These are phyloP conservation scores for Chlorodrepanis virens DNA, from an alignment of 2,113 vertebrate genomes.

Conservation along the genomic window DNA sequence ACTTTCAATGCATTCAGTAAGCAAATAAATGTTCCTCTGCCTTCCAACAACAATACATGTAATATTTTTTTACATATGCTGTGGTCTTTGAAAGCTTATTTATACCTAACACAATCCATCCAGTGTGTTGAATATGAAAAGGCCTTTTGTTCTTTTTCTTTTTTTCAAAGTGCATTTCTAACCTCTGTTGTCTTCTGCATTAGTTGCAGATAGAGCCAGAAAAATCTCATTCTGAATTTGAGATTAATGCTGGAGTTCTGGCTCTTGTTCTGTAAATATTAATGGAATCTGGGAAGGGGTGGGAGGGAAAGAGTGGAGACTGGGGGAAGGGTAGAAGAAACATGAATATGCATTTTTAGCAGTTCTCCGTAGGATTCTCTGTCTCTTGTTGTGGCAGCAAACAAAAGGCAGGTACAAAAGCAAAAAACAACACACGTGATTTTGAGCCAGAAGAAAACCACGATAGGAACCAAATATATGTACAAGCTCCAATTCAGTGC, in stretches of 20 bases:
- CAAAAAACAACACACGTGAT: background rate
- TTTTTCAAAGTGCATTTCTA: background rate
- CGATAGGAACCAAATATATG: background rate
- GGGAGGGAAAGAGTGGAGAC: background rate
- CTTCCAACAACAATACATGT: background rate
- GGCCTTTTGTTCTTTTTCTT: background rate
- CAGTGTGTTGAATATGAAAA: slow-evolving; percentile 24
- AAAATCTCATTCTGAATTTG: slow-evolving; percentile 33
- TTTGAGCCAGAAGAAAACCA: background rate
- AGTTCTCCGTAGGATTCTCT: background rate
- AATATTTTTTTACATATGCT: background rate
- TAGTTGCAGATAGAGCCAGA: slow-evolving; percentile 9
- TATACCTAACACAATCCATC: background rate
- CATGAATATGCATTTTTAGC: background rate
- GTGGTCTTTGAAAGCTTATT: background rate
- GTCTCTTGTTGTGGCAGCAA: background rate
- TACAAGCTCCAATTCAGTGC: background rate
- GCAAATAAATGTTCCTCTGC: background rate
- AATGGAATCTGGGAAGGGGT: background rate
- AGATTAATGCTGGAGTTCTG: slow-evolving; percentile 8
- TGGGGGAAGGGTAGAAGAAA: background rate
- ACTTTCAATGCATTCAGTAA: background rate
- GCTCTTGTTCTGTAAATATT: slow-evolving; percentile 33
- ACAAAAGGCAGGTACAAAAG: background rate
- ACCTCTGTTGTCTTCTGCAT: slow-evolving; percentile 6